Conservation (phyloP, 2,113 vertebrate genomes). For the Irena cyanogastra region DNA sequence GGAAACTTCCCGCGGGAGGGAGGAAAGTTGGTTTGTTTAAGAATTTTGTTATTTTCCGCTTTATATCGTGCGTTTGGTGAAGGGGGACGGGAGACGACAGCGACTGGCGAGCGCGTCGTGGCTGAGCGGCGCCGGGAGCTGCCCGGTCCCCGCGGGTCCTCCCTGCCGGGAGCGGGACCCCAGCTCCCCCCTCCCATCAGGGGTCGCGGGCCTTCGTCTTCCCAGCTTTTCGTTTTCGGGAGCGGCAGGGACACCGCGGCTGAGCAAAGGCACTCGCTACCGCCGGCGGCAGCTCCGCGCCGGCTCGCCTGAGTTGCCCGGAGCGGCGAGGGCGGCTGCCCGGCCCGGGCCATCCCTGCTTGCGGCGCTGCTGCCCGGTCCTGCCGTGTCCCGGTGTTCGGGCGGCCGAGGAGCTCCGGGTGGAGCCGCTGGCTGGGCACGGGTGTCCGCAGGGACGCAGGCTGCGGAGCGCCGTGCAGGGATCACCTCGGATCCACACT, state of each 20-base stretch:
- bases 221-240: background rate
- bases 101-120: background rate
- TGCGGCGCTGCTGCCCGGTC: too few relatives aligned
- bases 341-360: background rate
- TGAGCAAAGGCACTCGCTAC: background rate
- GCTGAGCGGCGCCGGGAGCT: background rate
- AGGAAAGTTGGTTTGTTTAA: background rate
- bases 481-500: accelerated
- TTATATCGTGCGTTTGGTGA: too few relatives aligned
- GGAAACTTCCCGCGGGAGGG: background rate
- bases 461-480: background rate
- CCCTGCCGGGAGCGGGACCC: background rate
- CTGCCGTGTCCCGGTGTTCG: background rate
- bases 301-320: background rate
- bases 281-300: background rate
- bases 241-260: background rate
- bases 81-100: background rate
- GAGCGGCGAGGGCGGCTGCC: background rate
- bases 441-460: background rate
- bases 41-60: background rate
- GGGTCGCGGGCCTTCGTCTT: background rate
- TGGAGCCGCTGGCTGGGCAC: background rate
- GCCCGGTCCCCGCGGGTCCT: background rate
- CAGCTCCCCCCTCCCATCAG: too few relatives aligned
- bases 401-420: background rate